Base-by-base conservation (phyloP, 1,140 invertebrate genomes). In the Olivierus martensii region DNA sequence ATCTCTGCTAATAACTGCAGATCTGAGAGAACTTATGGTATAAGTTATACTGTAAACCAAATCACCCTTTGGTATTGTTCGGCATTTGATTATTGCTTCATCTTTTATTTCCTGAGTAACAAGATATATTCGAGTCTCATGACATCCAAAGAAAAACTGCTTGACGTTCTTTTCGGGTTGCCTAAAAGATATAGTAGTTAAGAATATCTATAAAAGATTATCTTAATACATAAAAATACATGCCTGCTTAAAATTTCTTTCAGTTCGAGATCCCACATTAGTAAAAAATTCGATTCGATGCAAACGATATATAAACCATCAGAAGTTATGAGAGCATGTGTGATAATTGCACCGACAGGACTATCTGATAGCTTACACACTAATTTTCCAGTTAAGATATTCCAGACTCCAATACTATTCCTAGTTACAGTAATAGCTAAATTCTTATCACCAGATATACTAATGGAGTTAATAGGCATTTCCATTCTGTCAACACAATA, bases 401-500 rank as follows among this genome's bases (percentile, higher is more conserved):
- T 84, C 93, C 93, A 98, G 10, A 97, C 79, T 6, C 92, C 93
- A 47, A 96, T 83, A 64, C 87, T 93, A 59, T 87, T 88, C 55
- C 94, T 75, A 0, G 90, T 94, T 3, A 87, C 86, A 0, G 87
- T 90, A 0, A 87, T 83, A 10, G 87, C 89, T 35, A 92, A 67
- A 35, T 77, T 75, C 37, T 81, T 64, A 55, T 79, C 76, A 43
- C 82, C 76, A 3, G 82, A 85, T 47, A 89, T 71, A 61, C 82
- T 82, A 19, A 97, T 85, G 21, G 83, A 80, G 68, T 98, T 92
- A 52, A 98, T 90, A 61, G 92, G 90, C 47, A 96, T 71, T 66
- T 98, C 94, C 66, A 96, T 90, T 44, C 92, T 73, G 64, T 97
- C 88, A 57, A 99, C 92, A 15, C 88, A 84, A 66, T 96, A 86